Evolutionary conservation across 35 echinoderm and acorn worm genomes (phyloP).

Genomic region (Heliocidaris tuberculata): DNA sequence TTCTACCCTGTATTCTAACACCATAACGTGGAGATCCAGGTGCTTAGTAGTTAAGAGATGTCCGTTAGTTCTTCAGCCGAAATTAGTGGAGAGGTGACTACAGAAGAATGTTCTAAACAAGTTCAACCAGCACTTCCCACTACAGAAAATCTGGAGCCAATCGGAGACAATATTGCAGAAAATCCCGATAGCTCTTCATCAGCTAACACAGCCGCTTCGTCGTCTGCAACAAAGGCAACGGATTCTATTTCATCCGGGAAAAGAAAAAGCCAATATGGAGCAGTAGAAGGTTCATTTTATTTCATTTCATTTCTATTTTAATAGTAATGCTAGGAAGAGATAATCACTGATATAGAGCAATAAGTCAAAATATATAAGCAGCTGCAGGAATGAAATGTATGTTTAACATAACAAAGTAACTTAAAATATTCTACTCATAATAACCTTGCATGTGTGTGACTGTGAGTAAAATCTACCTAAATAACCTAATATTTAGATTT

Average conservation of each 20-base stretch:
- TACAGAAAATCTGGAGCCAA: not conserved
- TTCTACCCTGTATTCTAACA: not conserved
- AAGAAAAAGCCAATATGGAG: not conserved
- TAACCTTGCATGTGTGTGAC: too few species aligned
- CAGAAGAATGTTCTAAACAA: not conserved
- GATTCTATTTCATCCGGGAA: not conserved
- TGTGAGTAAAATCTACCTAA: too few species aligned
- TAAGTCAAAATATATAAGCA: too few species aligned
- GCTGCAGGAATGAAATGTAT: too few species aligned
- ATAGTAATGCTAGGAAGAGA: too few species aligned
- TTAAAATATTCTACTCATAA: too few species aligned
- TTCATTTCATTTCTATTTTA: not conserved
- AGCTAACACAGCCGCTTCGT: not conserved
- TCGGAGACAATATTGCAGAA: not conserved
- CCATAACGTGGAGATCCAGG: not conserved
- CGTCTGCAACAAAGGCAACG: not conserved
- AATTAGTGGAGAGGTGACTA: conserved; percentile 8
- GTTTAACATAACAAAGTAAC: too few species aligned
- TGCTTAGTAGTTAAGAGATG: not conserved
- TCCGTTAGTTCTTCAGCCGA: not conserved
- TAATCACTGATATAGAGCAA: too few species aligned
- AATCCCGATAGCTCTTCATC: not conserved
- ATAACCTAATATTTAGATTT: too few species aligned
- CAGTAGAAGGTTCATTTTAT: not conserved
- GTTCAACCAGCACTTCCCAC: not conserved